Evolutionary conservation across 2,797 vertebrate genomes (phyloP).

Genomic region (Phataginus tetradactyla): DNA sequence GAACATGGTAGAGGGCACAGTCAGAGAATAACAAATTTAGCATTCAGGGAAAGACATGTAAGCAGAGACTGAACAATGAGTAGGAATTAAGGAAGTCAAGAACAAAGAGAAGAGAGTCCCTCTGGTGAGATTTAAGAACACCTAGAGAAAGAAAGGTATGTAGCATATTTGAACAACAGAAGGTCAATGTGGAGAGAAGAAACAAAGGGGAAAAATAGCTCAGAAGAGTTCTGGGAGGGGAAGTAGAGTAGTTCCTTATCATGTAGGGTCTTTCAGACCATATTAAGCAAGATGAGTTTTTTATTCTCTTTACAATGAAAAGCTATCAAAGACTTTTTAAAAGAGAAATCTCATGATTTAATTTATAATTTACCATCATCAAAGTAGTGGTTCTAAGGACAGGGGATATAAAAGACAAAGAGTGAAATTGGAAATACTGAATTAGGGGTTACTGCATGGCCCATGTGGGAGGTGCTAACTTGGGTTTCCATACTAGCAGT

Average conservation of each 20-base stretch:
- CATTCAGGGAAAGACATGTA: background rate
- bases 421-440: background rate
- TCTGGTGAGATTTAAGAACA: background rate
- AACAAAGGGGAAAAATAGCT: background rate
- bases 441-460: background rate
- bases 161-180: background rate
- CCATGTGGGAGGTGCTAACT: accelerated
- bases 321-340: background rate
- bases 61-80: background rate
- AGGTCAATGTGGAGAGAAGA: background rate
- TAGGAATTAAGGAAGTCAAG: background rate
- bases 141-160: background rate
- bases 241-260: background rate
- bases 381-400: background rate
- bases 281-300: background rate
- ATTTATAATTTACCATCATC: background rate
- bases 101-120: background rate
- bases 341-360: background rate
- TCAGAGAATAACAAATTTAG: background rate
- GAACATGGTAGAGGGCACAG: background rate
- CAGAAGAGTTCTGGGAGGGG: background rate
- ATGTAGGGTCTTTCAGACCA: background rate
- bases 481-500: background rate
- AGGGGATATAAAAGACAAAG: background rate
- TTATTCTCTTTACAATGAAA: background rate